Conservation (phyloP, 2,113 vertebrate genomes). For the Rhadina sibilatrix region DNA sequence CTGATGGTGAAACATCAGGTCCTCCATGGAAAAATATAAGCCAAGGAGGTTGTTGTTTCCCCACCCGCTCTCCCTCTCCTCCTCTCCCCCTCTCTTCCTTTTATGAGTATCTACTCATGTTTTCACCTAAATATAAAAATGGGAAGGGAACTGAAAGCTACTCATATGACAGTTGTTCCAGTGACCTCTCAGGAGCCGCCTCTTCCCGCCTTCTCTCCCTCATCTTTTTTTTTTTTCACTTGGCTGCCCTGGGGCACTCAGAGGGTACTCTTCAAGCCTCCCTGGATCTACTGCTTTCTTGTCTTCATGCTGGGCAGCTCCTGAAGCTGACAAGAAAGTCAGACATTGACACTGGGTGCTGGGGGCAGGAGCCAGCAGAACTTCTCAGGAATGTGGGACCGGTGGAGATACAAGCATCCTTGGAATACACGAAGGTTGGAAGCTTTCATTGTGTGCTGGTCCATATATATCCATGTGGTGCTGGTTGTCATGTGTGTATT, state of each 20-base stretch:
- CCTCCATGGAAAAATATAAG: not conserved
- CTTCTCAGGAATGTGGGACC: slow-evolving; percentile 68
- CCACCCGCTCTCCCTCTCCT: no score
- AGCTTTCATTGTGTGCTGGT: not conserved
- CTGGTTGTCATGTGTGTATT: not conserved
- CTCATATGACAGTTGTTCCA: not conserved
- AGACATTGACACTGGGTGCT: not conserved
- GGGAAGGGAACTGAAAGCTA: not conserved
- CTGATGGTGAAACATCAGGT: not conserved
- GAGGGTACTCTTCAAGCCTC: not conserved
- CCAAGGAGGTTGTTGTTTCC: not conserved
- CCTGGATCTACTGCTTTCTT: not conserved
- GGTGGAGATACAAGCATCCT: slow-evolving; percentile 73
- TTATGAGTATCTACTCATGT: not conserved
- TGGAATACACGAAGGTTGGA: slow-evolving; percentile 71
- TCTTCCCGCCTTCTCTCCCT: not conserved
- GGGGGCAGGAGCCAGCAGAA: not conserved
- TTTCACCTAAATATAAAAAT: slow-evolving; percentile 44
- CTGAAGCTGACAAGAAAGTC: not conserved
- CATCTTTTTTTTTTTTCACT: not conserved
- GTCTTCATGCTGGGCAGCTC: not conserved
- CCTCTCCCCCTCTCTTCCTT: not conserved
- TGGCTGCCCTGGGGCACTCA: not conserved
- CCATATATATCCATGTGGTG: accelerated
- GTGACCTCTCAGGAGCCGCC: not conserved